Base-by-base conservation (phyloP, 2,113 vertebrate genomes). In the Piaya cayana region DNA sequence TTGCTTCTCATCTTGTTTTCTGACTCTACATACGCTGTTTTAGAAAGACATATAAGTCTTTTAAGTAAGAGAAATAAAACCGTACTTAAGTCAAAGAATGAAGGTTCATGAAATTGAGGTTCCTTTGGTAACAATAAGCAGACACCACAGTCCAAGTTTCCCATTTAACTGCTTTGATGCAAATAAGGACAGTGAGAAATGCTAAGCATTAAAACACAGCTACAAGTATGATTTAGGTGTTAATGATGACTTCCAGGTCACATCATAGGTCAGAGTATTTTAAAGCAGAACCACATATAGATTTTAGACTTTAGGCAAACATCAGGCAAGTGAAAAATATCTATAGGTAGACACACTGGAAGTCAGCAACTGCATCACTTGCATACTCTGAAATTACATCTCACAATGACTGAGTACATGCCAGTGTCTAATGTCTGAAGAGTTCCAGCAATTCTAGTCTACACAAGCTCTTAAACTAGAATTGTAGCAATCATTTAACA, bases 21-120 rank as follows among this genome's bases (percentile, higher is more conserved):
- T 6, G 2, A 22, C 39, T 78, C 56, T 64, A 85, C 1, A 4
- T 11, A n/a, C 4, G 21, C 10, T 2, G 0, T n/a, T 82, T 75
- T 19, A 88, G 47, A 82, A 94, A 62, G 5, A 19, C 32, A 42
- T 3, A 0, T 6, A 56, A 47, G 10, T 45, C 30, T 67, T 59
- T 26, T 0, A 0, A 53, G 9, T 34, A 70, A 65, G 27, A 78
- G 43, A 75, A 79, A 92, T 62, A 78, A 67, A 88, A 88, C 11
- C 71, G 16, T 63, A 55, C 19, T 63, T 1, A 1, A 82, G 30
- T 63, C 0, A 70, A 88, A 89, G 77, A 64, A 7, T 7, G 15
- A 49, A 43, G 1, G 52, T 92, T 82, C 59, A 50, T 55, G 53
- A 82, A 86, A 79, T 9, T 49, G 25, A 52, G 15, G 16, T 39